phyloP scores from a whole-genome alignment of 2,888 invertebrate genomes.

The Dryomyza anilis region DNA sequence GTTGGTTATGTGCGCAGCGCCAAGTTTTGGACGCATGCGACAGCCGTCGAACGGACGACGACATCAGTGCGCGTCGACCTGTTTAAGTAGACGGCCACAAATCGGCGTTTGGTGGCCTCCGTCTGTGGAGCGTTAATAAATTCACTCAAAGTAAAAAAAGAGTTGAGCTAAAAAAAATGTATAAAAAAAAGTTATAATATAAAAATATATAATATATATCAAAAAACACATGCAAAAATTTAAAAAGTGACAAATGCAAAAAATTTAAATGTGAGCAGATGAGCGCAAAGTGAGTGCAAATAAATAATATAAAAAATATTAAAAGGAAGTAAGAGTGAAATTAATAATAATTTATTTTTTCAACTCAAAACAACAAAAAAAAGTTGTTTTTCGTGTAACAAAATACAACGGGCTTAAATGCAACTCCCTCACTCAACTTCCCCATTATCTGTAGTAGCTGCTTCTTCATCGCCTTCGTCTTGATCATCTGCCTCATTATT shows the following conservation, averaged over 20 bases:
- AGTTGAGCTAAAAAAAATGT: not conserved
- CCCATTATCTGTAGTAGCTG: not conserved
- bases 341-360: too few relatives aligned
- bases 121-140: slow-evolving; percentile 6
- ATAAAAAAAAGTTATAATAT: not conserved
- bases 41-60: slow-evolving; percentile 53
- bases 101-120: slow-evolving; percentile 42
- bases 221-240: not conserved
- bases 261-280: not conserved
- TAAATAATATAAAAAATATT: too few relatives aligned
- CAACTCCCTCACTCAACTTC: too few relatives aligned
- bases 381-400: slow-evolving; percentile 28
- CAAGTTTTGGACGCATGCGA: slow-evolving; percentile 25
- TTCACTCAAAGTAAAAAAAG: not conserved
- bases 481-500: slow-evolving; percentile 18
- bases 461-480: not conserved
- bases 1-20: slow-evolving; percentile 31
- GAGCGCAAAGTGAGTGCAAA: not conserved
- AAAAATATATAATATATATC: not conserved
- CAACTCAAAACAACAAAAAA: slow-evolving; percentile 9
- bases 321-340: too few relatives aligned
- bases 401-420: not conserved
- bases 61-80: slow-evolving; percentile 63
- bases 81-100: slow-evolving; percentile 63
- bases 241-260: not conserved